Percentiles rank a stretch among this genome's conserved stretches.
phyloP scores from a whole-genome alignment of 2,888 invertebrate species.

The Phaonia tiefii region DNA sequence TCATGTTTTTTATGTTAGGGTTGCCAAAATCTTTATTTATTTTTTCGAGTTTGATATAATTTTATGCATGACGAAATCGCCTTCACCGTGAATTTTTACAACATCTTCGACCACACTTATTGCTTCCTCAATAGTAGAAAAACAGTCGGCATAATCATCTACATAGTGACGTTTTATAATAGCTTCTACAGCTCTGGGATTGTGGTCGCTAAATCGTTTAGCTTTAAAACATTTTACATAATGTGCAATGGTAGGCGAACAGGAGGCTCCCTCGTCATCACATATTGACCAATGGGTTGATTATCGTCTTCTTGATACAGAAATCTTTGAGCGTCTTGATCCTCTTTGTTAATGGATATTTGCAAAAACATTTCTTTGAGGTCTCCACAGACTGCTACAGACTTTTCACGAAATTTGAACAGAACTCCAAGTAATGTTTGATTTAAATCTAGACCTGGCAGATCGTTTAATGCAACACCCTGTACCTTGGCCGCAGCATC shows the following conservation, averaged over 20 bases:
- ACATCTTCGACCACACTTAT: conserved; percentile 35
- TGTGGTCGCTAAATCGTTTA: not conserved
- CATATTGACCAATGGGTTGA: conserved; percentile 28
- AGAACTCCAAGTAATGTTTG: conserved; percentile 69
- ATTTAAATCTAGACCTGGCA: conserved; percentile 71
- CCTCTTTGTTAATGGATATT: conserved; percentile 69
- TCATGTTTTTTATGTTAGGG: conserved; percentile 60
- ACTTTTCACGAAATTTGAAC: conserved; percentile 70
- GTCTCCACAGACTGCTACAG: conserved; percentile 71
- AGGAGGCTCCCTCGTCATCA: conserved; percentile 38
- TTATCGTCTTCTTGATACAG: conserved; percentile 62
- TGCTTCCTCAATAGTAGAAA: conserved; percentile 43
- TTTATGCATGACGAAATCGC: conserved; percentile 50
- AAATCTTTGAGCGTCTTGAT: conserved; percentile 70
- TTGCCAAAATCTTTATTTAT: conserved; percentile 35
- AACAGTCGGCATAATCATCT: conserved; percentile 50
- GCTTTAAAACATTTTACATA: conserved; percentile 52
- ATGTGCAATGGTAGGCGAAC: conserved; percentile 56
- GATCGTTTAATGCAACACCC: conserved; percentile 69
- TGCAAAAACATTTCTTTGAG: conserved; percentile 75
- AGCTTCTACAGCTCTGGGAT: conserved; percentile 39
- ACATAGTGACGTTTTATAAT: conserved; percentile 51
- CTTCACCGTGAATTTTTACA: conserved; percentile 38
- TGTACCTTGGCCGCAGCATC: no score
- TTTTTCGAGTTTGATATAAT: not conserved